These are phyloP conservation scores for Vulpes vulpes DNA, from an alignment of 2,113 vertebrate genomes.

Conservation along the genomic window DNA sequence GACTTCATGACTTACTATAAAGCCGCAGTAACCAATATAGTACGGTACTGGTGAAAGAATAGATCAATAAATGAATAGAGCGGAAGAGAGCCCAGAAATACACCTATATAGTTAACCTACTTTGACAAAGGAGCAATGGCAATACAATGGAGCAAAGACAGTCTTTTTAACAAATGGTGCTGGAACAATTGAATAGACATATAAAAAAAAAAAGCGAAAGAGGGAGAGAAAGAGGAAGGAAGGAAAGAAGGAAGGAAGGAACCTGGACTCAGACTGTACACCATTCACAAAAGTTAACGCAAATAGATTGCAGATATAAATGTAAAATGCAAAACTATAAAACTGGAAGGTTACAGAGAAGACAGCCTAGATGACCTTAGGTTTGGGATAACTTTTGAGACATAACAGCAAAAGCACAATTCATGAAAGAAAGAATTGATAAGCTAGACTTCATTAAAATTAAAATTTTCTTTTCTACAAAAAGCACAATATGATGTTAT, in stretches of 20 bases:
- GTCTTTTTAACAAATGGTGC: not conserved
- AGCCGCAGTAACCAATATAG: not conserved
- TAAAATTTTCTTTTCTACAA: not conserved
- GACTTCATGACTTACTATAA: not conserved
- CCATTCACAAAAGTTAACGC: not conserved
- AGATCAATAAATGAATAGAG: not conserved
- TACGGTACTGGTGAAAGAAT: too few relatives aligned
- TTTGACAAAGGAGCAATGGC: not conserved
- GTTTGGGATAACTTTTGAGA: not conserved
- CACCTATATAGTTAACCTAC: not conserved
- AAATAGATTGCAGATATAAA: not conserved
- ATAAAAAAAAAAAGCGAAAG: not conserved
- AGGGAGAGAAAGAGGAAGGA: not conserved
- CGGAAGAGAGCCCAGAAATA: not conserved
- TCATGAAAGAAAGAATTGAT: not conserved
- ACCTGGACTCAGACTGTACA: not conserved
- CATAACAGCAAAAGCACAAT: not conserved
- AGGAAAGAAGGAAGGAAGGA: not conserved
- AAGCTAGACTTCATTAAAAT: not conserved
- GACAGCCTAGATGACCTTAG: not conserved
- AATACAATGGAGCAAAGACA: not conserved
- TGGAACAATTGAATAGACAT: not conserved
- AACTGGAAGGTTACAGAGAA: not conserved
- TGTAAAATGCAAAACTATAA: not conserved
- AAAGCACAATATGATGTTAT: not conserved